phyloP scores from a whole-genome alignment of 2,113 vertebrate species.

The Mustelus asterias region DNA sequence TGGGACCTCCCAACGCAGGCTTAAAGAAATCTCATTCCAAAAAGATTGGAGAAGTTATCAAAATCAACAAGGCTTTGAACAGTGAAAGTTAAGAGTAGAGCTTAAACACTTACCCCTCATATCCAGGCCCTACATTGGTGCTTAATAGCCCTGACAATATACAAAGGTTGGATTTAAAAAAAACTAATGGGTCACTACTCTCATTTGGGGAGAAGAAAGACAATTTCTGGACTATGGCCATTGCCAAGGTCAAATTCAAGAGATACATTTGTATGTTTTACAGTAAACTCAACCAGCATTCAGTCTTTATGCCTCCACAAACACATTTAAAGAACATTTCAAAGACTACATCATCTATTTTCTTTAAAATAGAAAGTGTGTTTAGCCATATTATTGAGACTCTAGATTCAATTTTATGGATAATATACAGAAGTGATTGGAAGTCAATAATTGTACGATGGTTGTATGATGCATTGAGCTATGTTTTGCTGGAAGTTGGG shows the following conservation, averaged over 20 bases:
- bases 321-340: neutral
- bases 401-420: neutral
- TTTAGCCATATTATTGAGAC: neutral
- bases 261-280: neutral
- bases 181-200: neutral
- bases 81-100: neutral
- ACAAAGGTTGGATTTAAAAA: neutral
- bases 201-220: neutral
- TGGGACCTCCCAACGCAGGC: neutral
- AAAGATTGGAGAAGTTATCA: neutral
- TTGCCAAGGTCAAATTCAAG: neutral
- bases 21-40: neutral
- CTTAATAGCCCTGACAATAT: neutral
- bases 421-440: neutral
- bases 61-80: neutral
- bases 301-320: neutral
- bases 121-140: neutral
- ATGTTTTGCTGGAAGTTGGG: neutral
- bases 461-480: neutral
- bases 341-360: neutral
- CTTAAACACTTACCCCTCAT: neutral
- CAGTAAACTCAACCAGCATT: neutral
- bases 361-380: neutral
- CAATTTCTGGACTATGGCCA: neutral
- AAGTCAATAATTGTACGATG: neutral